Percentiles rank a stretch among this genome's conserved stretches.
Evolutionary conservation across 2,113 vertebrate genomes (phyloP).

Genomic region (pig (Sus scrofa)): DNA sequence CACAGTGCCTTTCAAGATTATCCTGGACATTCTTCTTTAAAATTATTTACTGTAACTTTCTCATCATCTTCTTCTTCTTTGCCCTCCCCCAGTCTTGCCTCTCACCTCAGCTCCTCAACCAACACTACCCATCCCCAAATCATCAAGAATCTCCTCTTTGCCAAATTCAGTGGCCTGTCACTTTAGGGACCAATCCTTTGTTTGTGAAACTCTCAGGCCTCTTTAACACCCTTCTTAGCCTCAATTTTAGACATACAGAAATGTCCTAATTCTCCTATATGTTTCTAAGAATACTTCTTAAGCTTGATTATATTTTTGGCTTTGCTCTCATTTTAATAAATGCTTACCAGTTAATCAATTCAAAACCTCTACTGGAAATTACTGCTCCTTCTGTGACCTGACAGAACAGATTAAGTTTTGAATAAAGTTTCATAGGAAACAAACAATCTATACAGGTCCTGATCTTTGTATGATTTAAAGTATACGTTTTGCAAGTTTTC

Average conservation of each 20-base stretch:
- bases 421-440: constrained; percentile 1
- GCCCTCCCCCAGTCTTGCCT: not conserved
- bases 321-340: constrained; percentile 48
- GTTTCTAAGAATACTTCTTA: not conserved
- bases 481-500: not conserved
- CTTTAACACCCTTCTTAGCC: not conserved
- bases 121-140: not conserved
- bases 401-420: not conserved
- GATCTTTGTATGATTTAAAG: not conserved
- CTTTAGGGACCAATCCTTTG: not conserved
- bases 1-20: not conserved
- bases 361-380: not conserved
- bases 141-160: not conserved
- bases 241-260: constrained; percentile 44
- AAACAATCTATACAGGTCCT: not conserved
- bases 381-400: not conserved
- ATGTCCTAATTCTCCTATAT: not conserved
- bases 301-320: not conserved
- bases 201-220: constrained; percentile 13
- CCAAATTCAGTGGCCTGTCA: not conserved
- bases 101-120: not conserved
- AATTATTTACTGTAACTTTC: not conserved
- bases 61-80: not conserved
- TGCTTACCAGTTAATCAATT: not conserved
- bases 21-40: not conserved